Percentiles rank a stretch among this genome's conserved stretches.
These are phyloP conservation scores for Colletes latitarsis DNA, from an alignment of 1,140 invertebrate species.

Conservation along the genomic window DNA sequence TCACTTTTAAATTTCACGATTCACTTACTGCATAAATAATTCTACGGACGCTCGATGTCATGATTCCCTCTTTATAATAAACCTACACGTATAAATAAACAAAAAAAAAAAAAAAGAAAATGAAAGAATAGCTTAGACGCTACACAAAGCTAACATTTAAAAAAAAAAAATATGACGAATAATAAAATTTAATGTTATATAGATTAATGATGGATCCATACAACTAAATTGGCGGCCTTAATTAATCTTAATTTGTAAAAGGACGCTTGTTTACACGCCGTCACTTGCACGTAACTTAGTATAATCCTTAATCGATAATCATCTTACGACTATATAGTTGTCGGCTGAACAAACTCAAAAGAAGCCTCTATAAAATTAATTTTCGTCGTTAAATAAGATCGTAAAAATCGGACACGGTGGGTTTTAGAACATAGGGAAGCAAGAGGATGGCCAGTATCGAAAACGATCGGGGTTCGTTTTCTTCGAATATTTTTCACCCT, in stretches of 20 bases:
- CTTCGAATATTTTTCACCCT: not conserved
- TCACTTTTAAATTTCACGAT: not conserved
- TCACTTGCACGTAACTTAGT: constrained; percentile 58
- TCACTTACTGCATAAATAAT: constrained; percentile 12
- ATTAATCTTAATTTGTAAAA: constrained; percentile 69
- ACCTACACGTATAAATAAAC: constrained; percentile 8
- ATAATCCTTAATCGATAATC: constrained; percentile 55
- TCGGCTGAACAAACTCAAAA: constrained; percentile 41
- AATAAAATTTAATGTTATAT: constrained; percentile 63
- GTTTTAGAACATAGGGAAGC: constrained; percentile 6
- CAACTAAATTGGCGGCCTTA: constrained; percentile 61
- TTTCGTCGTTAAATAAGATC: constrained; percentile 48
- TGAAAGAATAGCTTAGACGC: constrained; percentile 35
- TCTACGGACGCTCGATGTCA: not conserved
- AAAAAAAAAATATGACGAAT: constrained; percentile 49
- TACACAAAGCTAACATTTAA: constrained; percentile 49
- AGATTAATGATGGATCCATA: constrained; percentile 62
- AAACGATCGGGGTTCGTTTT: not conserved
- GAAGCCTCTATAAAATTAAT: constrained; percentile 56
- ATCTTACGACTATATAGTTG: constrained; percentile 45
- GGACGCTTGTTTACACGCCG: constrained; percentile 42
- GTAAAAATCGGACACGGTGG: constrained; percentile 32
- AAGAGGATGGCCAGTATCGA: constrained; percentile 11
- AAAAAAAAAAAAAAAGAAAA: not conserved
- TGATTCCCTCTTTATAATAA: constrained; percentile 10